Percentiles rank a stretch among this genome's conserved stretches.
Evolutionary conservation across 2,888 invertebrate genomes (phyloP).

Genomic region (Selenia dentaria): DNA sequence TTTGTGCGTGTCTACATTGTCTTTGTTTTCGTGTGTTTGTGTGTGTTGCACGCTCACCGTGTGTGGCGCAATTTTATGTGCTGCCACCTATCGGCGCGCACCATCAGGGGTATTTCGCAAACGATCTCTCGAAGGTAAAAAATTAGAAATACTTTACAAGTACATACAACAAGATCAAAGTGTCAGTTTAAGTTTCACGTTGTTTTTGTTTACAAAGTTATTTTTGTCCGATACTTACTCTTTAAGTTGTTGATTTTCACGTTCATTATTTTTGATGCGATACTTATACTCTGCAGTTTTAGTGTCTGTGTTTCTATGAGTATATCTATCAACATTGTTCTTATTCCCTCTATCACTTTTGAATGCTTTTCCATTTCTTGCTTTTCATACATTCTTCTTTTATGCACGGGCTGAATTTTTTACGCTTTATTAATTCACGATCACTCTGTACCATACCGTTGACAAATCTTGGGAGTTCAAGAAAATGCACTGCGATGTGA

Average conservation of each 20-base stretch:
- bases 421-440: conserved; percentile 75
- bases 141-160: conserved; percentile 76
- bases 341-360: conserved; percentile 73
- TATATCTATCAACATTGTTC: conserved; percentile 67
- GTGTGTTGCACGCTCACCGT: conserved; percentile 86
- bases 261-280: conserved; percentile 61
- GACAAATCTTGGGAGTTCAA: conserved; percentile 64
- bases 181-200: conserved; percentile 69
- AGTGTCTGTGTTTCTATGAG: conserved; percentile 44
- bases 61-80: conserved; percentile 80
- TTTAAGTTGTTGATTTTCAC: conserved; percentile 59
- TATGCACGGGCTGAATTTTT: conserved; percentile 81
- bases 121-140: conserved; percentile 98
- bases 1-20: conserved; percentile 84
- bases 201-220: conserved; percentile 58
- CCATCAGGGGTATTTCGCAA: conserved; percentile 96
- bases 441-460: conserved; percentile 77
- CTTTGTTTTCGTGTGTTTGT: conserved; percentile 85
- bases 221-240: conserved; percentile 54
- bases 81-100: conserved; percentile 81
- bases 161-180: conserved; percentile 63
- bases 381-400: conserved; percentile 79
- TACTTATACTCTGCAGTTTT: conserved; percentile 59
- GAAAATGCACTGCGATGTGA: conserved; percentile 71
- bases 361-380: conserved; percentile 81